Percentiles rank a stretch among this genome's conserved stretches.
phyloP scores from a whole-genome alignment of 2,113 vertebrate genomes.

The Chascanopsetta lugubris region DNA sequence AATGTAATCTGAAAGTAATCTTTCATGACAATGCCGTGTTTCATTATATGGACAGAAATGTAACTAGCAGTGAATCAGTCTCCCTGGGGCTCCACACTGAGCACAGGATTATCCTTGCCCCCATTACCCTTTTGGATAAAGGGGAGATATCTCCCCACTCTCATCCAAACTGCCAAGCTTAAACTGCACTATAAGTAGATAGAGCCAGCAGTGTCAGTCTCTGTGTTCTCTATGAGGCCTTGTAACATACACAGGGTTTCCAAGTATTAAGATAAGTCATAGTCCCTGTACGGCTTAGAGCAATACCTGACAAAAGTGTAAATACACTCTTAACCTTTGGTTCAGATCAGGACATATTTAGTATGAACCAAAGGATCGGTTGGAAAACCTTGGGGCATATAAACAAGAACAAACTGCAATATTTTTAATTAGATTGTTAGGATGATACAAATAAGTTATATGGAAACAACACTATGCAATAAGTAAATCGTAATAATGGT shows the following conservation, averaged over 20 bases:
- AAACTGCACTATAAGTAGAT: constrained; percentile 12
- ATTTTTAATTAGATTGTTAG: too few species aligned
- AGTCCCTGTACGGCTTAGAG: not conserved
- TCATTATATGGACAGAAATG: constrained; percentile 62
- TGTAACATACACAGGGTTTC: not conserved
- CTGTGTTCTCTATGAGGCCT: constrained; percentile 4
- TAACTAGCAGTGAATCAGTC: constrained; percentile 50
- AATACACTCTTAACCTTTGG: not conserved
- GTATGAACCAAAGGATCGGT: not conserved
- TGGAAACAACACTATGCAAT: too few species aligned
- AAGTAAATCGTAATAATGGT: too few species aligned
- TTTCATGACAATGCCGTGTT: constrained; percentile 67
- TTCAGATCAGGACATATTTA: not conserved
- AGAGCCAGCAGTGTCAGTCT: constrained; percentile 11
- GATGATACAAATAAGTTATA: too few species aligned
- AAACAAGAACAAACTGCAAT: too few species aligned
- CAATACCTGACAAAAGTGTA: not conserved
- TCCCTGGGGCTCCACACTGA: constrained; percentile 59
- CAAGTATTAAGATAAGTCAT: not conserved
- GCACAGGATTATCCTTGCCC: constrained; percentile 67
- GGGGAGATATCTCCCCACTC: constrained; percentile 44
- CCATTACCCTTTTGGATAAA: constrained; percentile 61
- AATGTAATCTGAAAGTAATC: constrained; percentile 36
- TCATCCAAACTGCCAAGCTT: constrained; percentile 1
- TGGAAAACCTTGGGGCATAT: too few species aligned